phyloP scores from a whole-genome alignment of 1,140 invertebrate species.

The Brachystomella parvula region DNA sequence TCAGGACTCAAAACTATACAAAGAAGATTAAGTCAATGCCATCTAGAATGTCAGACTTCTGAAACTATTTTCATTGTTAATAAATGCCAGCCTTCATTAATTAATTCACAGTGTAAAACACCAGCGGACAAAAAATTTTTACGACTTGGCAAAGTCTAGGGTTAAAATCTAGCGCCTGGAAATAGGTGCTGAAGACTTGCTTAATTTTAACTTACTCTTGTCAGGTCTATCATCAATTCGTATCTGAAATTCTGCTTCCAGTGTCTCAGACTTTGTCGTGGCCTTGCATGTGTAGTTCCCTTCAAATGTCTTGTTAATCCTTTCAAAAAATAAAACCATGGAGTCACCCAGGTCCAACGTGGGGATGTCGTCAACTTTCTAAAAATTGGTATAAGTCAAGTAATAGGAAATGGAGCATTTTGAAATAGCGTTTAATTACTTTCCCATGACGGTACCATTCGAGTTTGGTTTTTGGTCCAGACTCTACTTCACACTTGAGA shows the following conservation, averaged over 20 bases:
- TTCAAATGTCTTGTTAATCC: neutral
- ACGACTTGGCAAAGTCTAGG: too few relatives aligned
- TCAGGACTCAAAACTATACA: too few relatives aligned
- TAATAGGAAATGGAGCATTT: neutral
- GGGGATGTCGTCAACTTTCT: constrained; percentile 5
- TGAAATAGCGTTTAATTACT: neutral
- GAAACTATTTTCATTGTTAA: too few relatives aligned
- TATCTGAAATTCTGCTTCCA: neutral
- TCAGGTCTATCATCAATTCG: neutral
- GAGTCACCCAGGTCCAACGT: neutral
- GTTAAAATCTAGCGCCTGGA: too few relatives aligned
- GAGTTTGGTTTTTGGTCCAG: neutral
- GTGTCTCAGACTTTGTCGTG: neutral
- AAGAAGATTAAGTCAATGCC: too few relatives aligned
- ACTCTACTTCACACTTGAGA: neutral
- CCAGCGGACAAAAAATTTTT: too few relatives aligned
- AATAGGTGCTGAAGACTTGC: too few relatives aligned
- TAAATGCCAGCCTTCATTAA: too few relatives aligned
- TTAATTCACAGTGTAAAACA: too few relatives aligned
- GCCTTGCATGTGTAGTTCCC: neutral
- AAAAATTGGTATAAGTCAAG: neutral
- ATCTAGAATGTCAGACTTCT: too few relatives aligned
- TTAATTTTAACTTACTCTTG: too few relatives aligned
- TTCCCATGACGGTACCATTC: neutral
- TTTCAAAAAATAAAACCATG: neutral